Evolutionary conservation across 2,797 vertebrate genomes (phyloP).

Genomic region (Gymnopithys bicolor): DNA sequence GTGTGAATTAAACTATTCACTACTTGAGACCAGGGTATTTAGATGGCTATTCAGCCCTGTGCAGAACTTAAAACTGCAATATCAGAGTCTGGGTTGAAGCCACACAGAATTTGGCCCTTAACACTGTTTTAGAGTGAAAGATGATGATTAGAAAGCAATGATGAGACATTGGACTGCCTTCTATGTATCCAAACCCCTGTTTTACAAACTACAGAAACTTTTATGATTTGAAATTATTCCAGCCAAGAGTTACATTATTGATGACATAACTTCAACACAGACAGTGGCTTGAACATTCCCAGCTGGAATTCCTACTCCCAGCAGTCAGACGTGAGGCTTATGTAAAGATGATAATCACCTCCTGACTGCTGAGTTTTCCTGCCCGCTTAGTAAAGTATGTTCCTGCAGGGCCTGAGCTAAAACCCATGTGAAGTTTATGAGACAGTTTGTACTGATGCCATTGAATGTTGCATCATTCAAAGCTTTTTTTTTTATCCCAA

Average conservation of each 20-base stretch:
- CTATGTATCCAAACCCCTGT: conserved; percentile 42
- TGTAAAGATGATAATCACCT: conserved; percentile 51
- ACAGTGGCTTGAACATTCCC: conserved; percentile 64
- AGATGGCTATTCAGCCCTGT: background rate
- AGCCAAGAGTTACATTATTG: conserved; percentile 62
- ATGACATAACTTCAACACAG: conserved; percentile 57
- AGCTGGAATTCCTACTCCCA: conserved; percentile 50
- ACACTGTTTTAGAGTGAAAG: conserved; percentile 17
- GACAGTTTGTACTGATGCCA: background rate
- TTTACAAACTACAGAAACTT: conserved; percentile 63
- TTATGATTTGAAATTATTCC: conserved; percentile 58
- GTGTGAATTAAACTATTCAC: background rate
- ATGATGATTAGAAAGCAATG: conserved; percentile 40
- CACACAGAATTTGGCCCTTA: conserved; percentile 44
- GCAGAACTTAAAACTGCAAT: conserved; percentile 2
- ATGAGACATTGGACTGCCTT: conserved; percentile 1
- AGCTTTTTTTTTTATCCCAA: background rate
- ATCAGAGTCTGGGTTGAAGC: conserved; percentile 28
- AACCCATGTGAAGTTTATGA: background rate
- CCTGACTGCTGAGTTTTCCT: conserved; percentile 19
- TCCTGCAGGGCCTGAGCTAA: background rate
- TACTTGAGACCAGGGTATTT: background rate
- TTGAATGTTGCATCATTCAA: background rate
- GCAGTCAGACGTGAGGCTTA: conserved; percentile 27
- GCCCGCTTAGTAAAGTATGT: background rate